Conservation (phyloP, 2,888 invertebrate genomes). For the Apodemia mormo region DNA sequence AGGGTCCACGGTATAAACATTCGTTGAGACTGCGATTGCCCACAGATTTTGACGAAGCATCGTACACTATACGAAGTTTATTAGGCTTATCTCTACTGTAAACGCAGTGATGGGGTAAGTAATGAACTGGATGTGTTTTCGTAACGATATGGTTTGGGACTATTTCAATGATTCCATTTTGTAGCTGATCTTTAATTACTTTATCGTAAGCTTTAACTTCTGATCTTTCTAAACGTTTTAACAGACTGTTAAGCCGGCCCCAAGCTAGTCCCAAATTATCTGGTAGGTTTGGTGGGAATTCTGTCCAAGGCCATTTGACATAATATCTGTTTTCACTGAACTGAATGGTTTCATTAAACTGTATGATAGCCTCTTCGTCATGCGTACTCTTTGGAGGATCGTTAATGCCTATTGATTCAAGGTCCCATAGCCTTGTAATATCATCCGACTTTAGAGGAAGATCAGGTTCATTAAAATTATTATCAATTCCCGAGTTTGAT, state of each 20-base stretch:
- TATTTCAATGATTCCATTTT: slow-evolving; percentile 26
- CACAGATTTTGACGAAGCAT: slow-evolving; percentile 33
- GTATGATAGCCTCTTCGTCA: slow-evolving; percentile 24
- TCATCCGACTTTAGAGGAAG: slow-evolving; percentile 27
- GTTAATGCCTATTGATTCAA: slow-evolving; percentile 40
- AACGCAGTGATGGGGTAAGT: slow-evolving; percentile 14
- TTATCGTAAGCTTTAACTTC: slow-evolving; percentile 18
- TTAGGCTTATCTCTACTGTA: slow-evolving; percentile 1
- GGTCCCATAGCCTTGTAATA: slow-evolving; percentile 34
- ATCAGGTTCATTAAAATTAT: slow-evolving; percentile 30
- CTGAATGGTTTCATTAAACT: slow-evolving; percentile 21
- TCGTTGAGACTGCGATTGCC: slow-evolving; percentile 39
- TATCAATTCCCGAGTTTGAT: neutral
- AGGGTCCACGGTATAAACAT: slow-evolving; percentile 38
- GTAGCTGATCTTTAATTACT: slow-evolving; percentile 24
- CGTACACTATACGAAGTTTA: slow-evolving; percentile 36
- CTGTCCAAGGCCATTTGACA: slow-evolving; percentile 35
- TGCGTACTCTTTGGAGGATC: slow-evolving; percentile 32
- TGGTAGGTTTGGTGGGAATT: slow-evolving; percentile 31
- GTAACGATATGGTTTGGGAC: neutral
- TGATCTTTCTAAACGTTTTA: slow-evolving; percentile 24
- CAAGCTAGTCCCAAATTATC: slow-evolving; percentile 32
- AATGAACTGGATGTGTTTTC: slow-evolving; percentile 5
- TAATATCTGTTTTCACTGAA: slow-evolving; percentile 29
- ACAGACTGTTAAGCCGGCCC: slow-evolving; percentile 28